These are phyloP conservation scores for Hippoglossus hippoglossus DNA, from an alignment of 2,797 vertebrate species.

Conservation along the genomic window DNA sequence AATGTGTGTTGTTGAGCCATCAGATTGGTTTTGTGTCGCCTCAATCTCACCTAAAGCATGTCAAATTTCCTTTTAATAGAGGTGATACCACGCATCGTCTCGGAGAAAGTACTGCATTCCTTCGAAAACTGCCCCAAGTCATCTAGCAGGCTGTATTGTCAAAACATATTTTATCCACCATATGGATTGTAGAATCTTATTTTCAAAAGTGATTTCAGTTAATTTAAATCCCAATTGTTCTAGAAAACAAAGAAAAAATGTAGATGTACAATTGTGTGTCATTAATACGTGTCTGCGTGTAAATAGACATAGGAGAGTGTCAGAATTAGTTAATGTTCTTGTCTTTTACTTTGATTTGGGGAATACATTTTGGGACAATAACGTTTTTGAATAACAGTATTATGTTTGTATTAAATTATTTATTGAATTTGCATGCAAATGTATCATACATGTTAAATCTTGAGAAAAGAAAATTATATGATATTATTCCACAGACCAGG, in stretches of 20 bases:
- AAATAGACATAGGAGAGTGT: no score
- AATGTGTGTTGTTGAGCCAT: constrained; percentile 17
- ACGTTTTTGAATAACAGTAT: no score
- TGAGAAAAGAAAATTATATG: no score
- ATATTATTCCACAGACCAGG: no score
- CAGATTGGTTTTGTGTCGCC: constrained; percentile 44
- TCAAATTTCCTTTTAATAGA: constrained; percentile 72
- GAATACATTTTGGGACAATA: no score
- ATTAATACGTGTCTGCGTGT: no score
- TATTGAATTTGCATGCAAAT: no score
- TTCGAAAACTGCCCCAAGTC: constrained; percentile 57
- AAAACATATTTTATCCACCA: constrained; percentile 5
- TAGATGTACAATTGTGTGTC: no score
- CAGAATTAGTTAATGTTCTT: no score
- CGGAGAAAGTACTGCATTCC: constrained; percentile 50
- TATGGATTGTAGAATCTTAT: background rate
- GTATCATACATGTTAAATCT: no score
- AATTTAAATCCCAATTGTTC: background rate
- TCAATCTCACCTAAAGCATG: constrained; percentile 65
- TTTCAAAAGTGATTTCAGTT: background rate
- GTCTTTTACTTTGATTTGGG: no score
- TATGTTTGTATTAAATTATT: no score
- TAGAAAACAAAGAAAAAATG: background rate
- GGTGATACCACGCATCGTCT: constrained; percentile 51
- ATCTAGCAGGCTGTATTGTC: constrained; percentile 40